phyloP scores from a whole-genome alignment of 2,113 vertebrate species.

The Prinia subflava region DNA sequence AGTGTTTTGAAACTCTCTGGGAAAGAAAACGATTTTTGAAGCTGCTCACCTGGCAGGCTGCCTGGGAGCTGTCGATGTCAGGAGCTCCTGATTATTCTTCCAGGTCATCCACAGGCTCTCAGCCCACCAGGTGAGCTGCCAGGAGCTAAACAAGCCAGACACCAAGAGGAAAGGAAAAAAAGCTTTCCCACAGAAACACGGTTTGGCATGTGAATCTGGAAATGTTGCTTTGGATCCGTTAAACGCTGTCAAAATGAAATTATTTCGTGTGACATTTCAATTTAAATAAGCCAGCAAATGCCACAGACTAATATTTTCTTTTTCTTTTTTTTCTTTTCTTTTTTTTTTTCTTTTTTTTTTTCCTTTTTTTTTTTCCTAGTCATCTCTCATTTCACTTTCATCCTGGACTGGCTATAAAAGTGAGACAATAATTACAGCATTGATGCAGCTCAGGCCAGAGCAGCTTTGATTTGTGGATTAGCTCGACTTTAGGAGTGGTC shows the following conservation, averaged over 20 bases:
- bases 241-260: neutral
- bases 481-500: neutral
- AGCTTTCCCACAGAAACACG: neutral
- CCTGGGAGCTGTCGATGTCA: neutral
- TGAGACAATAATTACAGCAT: neutral
- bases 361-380: neutral
- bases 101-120: neutral
- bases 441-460: neutral
- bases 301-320: neutral
- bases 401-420: neutral
- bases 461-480: neutral
- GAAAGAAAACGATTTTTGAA: neutral
- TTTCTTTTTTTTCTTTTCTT: neutral
- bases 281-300: neutral
- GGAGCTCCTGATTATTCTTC: neutral
- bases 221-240: neutral
- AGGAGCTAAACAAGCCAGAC: neutral
- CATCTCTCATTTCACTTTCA: neutral
- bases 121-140: slow-evolving; percentile 6
- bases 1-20: neutral
- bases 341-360: neutral
- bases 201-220: neutral
- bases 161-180: neutral
- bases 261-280: neutral
- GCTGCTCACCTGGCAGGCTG: neutral